These are phyloP conservation scores for Scaptomyza reducta DNA, from an alignment of 2,888 invertebrate genomes.

Conservation along the genomic window DNA sequence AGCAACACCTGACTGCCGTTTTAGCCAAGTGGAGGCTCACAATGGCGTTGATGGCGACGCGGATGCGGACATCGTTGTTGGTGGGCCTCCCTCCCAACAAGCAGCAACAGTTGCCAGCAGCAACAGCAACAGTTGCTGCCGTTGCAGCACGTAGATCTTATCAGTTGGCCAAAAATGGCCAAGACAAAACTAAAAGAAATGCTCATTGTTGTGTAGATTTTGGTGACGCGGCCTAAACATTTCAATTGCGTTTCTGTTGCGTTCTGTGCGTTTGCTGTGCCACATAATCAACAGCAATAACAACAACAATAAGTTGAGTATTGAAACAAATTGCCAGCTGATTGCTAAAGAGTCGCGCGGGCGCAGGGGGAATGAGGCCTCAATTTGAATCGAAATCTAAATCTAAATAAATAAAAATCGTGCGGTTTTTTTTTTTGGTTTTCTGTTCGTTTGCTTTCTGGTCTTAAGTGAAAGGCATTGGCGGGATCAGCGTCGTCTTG, in stretches of 20 bases:
- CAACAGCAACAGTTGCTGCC: constrained; percentile 9
- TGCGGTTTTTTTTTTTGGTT: constrained; percentile 55
- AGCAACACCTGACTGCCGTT: constrained; percentile 79
- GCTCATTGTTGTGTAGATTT: constrained; percentile 73
- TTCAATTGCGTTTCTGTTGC: constrained; percentile 67
- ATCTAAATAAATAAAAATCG: constrained; percentile 81
- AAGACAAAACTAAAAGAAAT: constrained; percentile 49
- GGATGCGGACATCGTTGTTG: constrained; percentile 67
- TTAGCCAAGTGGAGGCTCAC: constrained; percentile 39
- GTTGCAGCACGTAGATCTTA: constrained; percentile 52
- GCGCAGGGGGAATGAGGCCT: neutral
- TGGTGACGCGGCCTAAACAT: constrained; percentile 61
- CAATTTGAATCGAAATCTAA: constrained; percentile 72
- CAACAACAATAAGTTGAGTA: constrained; percentile 4
- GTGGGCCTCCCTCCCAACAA: constrained; percentile 45
- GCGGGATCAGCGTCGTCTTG: constrained; percentile 67
- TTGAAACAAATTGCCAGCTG: constrained; percentile 49
- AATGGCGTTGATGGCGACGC: constrained; percentile 73
- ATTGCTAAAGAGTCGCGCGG: constrained; percentile 32
- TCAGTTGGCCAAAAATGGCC: constrained; percentile 70
- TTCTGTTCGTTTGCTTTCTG: constrained; percentile 5
- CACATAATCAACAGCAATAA: constrained; percentile 13
- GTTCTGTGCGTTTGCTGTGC: constrained; percentile 46
- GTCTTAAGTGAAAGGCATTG: constrained; percentile 76
- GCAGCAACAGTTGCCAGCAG: constrained; percentile 15